phyloP scores from a whole-genome alignment of 2,888 invertebrate species.

The Gari tellinella region DNA sequence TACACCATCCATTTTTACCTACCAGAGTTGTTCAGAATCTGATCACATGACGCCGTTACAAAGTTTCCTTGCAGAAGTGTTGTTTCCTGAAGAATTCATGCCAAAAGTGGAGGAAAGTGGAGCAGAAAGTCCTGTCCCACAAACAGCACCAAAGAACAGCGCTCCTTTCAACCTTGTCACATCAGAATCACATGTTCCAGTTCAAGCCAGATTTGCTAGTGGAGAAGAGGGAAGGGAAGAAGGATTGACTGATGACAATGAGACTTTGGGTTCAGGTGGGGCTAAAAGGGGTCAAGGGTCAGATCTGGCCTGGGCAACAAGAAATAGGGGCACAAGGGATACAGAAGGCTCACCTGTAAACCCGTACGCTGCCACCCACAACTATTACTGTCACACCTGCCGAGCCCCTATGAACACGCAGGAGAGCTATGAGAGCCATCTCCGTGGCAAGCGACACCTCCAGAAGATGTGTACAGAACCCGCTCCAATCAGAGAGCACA shows the following conservation, averaged over 20 bases:
- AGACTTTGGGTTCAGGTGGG: conserved; percentile 2
- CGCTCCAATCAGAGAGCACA: conserved; percentile 59
- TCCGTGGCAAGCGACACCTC: conserved; percentile 67
- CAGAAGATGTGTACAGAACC: conserved; percentile 60
- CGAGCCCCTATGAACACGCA: conserved; percentile 68
- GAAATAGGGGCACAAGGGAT: conserved; percentile 29
- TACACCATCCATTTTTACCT: too few species aligned
- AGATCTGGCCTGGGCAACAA: conserved; percentile 52
- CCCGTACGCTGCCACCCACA: conserved; percentile 40
- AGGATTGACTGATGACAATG: neutral
- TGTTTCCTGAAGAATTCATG: too few species aligned
- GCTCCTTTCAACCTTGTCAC: neutral
- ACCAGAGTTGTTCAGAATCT: too few species aligned
- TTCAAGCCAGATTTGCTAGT: conserved; percentile 17
- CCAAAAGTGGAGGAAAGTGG: too few species aligned
- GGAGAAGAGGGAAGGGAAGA: neutral
- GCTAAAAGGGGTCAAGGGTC: conserved; percentile 29
- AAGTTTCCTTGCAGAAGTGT: too few species aligned
- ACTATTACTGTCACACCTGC: conserved; percentile 66
- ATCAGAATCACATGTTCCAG: conserved; percentile 12
- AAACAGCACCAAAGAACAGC: too few species aligned
- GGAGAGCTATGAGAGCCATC: conserved; percentile 63
- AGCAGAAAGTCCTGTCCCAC: too few species aligned
- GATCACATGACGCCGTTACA: too few species aligned
- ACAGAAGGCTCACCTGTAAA: conserved; percentile 6